Base-by-base conservation (phyloP, 2,888 invertebrate genomes). In the Acrocyrtus sp. region DNA sequence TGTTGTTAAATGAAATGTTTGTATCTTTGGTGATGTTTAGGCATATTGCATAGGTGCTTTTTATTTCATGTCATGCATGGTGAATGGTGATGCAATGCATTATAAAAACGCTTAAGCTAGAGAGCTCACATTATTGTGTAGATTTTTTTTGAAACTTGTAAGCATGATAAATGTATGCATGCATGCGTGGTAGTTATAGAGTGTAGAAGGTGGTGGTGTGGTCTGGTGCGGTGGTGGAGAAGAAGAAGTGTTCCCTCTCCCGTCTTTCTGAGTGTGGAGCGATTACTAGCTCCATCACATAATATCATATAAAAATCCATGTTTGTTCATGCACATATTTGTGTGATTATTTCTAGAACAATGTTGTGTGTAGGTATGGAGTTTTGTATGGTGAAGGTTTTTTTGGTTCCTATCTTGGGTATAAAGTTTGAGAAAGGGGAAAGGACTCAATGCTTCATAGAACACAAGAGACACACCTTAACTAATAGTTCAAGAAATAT, bases 381-480 rank as follows among this genome's bases (percentile, higher is more conserved):
- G 4, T 10, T 22, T 24, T 21, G 19, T 27, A 21, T 27, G n/a
- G 24, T 24, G n/a, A 15, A 26, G 12, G 29, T 58, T 3, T 47
- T 58, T 6, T 58, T 41, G 21, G n/a, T 3, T 22, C 5, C 6
- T 60, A 27, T 53, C 39, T 45, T 27, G 39, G 6, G 43, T 29
- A 50, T 68, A 29, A 68, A 54, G 60, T 54, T 53, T 50, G 29
- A 57, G 54, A 54, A 70, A 69, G 54, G 53, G 50, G 15, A 24
- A 43, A 39, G 26, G 24, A 43, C 68, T 63, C 58, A 41, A 54
- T 66, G 65, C 66, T 72, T 72, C 72, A 72, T 60, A 72, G 72
- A 72, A 61, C 72, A 72, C 66, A 65, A 53, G 72, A 22, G 66
- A 66, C 72, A 66, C 72, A 72, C 72, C 72, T 72, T 72, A 72